These are phyloP conservation scores for Distichodus sexfasciatus DNA, from an alignment of 2,797 vertebrate species.

Conservation along the genomic window DNA sequence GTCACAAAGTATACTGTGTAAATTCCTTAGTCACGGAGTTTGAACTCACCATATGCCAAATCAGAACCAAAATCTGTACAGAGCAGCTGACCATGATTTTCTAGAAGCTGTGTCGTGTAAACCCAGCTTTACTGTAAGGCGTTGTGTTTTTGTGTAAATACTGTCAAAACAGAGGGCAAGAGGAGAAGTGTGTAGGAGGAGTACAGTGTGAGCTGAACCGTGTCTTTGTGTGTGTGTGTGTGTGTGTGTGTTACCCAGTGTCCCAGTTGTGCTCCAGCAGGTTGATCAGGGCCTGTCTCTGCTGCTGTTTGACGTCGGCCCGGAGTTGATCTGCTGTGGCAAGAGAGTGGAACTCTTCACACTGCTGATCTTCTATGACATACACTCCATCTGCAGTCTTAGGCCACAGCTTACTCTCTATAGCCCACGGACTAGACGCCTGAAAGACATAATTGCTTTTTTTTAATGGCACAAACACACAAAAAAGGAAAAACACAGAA, in stretches of 20 bases:
- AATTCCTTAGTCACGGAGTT: too few relatives aligned
- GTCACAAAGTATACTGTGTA: too few relatives aligned
- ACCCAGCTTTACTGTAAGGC: too few relatives aligned
- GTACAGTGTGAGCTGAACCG: background rate
- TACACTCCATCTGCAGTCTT: constrained; percentile 48
- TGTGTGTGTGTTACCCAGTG: constrained; percentile 66
- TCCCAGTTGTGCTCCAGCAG: constrained; percentile 76
- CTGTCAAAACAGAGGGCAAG: background rate
- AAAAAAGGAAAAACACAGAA: background rate
- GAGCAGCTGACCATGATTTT: too few relatives aligned
- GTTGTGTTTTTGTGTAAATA: background rate
- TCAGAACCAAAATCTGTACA: too few relatives aligned
- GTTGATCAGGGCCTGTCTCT: constrained; percentile 66
- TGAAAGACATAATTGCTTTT: too few relatives aligned
- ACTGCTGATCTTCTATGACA: constrained; percentile 72
- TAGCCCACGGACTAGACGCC: constrained; percentile 71
- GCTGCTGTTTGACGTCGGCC: constrained; percentile 58
- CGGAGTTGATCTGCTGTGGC: constrained; percentile 64
- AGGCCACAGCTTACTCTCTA: constrained; percentile 60
- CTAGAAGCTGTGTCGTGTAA: too few relatives aligned
- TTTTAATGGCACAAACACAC: too few relatives aligned
- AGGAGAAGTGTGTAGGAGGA: background rate
- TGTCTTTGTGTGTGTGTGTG: constrained; percentile 1
- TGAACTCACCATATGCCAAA: too few relatives aligned
- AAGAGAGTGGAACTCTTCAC: constrained; percentile 71